Conservation (phyloP, 2,113 vertebrate genomes). For the Accipiter virgatus region DNA sequence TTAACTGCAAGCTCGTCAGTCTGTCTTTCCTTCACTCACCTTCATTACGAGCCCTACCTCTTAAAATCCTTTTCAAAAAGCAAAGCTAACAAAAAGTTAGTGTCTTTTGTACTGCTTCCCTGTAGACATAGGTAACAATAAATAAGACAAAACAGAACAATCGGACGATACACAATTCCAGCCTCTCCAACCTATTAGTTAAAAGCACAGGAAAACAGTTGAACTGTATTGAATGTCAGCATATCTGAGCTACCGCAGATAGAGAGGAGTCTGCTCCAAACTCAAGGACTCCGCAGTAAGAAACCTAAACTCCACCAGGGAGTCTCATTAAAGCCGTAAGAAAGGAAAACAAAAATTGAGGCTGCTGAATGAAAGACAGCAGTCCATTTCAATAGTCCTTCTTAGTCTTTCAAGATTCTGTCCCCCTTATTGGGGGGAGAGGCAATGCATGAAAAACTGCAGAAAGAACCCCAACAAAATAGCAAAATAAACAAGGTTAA, state of each 20-base stretch:
- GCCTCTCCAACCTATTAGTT: background rate
- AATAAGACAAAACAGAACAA: background rate
- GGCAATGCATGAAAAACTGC: background rate
- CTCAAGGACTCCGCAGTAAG: background rate
- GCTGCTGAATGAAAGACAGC: background rate
- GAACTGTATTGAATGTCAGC: background rate
- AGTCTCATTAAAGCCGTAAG: background rate
- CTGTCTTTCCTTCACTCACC: background rate
- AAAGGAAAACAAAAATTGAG: background rate
- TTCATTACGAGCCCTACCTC: fast-evolving
- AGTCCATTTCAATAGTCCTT: background rate
- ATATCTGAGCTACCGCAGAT: background rate
- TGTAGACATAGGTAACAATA: background rate
- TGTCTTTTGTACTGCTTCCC: background rate
- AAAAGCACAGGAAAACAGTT: background rate
- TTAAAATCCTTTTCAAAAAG: background rate
- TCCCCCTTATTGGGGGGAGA: background rate
- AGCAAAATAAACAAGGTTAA: background rate
- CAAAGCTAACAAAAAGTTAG: background rate
- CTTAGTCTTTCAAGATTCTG: background rate
- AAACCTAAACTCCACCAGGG: background rate
- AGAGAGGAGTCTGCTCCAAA: background rate
- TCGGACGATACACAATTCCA: background rate
- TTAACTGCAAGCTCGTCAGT: background rate
- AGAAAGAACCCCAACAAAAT: background rate